phyloP scores from a whole-genome alignment of 2,113 vertebrate genomes.

The Monarcha castaneiventris region DNA sequence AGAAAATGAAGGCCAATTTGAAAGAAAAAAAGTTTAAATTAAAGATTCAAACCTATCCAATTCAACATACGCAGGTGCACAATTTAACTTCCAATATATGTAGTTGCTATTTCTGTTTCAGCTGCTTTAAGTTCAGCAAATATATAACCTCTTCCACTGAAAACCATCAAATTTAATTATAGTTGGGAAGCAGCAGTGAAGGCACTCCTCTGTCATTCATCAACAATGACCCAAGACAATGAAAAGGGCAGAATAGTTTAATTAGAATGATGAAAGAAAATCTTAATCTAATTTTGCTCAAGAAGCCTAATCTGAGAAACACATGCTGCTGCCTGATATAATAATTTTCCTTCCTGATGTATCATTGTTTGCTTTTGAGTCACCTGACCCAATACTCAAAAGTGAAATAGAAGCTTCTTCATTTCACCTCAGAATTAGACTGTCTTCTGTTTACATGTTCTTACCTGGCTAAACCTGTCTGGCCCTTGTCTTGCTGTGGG shows the following conservation, averaged over 20 bases:
- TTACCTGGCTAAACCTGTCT: slow-evolving; percentile 31
- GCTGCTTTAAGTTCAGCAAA: slow-evolving; percentile 1
- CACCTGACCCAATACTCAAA: neutral
- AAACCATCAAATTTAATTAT: neutral
- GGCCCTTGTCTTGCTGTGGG: neutral
- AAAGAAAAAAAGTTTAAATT: neutral
- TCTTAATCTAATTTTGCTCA: slow-evolving; percentile 13
- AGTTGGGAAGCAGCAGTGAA: slow-evolving; percentile 3
- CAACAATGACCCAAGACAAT: slow-evolving; percentile 11
- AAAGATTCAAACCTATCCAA: neutral
- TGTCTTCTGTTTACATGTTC: neutral
- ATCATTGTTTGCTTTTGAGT: slow-evolving; percentile 7
- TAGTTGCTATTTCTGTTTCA: neutral
- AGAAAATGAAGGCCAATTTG: neutral
- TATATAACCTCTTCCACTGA: neutral
- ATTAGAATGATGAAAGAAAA: slow-evolving; percentile 30
- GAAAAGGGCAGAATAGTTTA: slow-evolving; percentile 6
- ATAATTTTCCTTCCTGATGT: neutral
- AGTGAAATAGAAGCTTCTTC: slow-evolving; percentile 37
- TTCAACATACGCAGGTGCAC: neutral
- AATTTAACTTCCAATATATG: neutral
- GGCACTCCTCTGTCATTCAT: neutral
- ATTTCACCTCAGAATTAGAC: neutral
- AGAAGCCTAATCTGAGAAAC: slow-evolving; percentile 23
- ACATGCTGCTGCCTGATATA: neutral